Percentiles rank a stretch among this genome's conserved stretches.
Conservation (phyloP, 2,113 vertebrate genomes). For the Indicator maculatus region DNA sequence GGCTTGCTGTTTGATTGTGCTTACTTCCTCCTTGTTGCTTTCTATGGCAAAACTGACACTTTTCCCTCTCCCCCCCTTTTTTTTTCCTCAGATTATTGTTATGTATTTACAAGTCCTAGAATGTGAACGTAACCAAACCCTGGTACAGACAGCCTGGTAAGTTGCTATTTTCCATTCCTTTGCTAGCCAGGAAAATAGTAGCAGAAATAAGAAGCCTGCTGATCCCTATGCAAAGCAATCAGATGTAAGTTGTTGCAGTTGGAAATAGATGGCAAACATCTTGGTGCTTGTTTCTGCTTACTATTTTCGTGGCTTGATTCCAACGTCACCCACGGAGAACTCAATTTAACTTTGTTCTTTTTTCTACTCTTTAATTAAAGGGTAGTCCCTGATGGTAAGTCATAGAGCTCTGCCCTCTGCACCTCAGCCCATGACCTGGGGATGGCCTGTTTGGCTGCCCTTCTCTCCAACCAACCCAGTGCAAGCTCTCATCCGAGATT, state of each 20-base stretch:
- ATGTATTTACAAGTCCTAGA: constrained; percentile 99
- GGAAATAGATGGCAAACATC: neutral
- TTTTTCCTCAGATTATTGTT: constrained; percentile 89
- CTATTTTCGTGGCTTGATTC: constrained; percentile 87
- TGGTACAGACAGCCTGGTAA: constrained; percentile 99
- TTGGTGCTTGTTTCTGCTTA: constrained; percentile 84
- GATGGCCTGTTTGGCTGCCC: constrained; percentile 99
- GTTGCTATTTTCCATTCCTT: constrained; percentile 72
- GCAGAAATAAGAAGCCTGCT: constrained; percentile 84
- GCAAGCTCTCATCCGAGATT: constrained; percentile 96
- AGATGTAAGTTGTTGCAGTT: constrained; percentile 61
- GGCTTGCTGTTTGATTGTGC: neutral
- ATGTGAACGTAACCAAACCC: constrained; percentile 97
- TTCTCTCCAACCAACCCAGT: constrained; percentile 99
- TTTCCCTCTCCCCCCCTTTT: neutral
- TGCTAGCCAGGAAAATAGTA: constrained; percentile 85
- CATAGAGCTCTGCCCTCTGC: constrained; percentile 99
- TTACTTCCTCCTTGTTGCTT: neutral
- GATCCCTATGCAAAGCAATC: constrained; percentile 74
- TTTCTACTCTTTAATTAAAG: constrained; percentile 99
- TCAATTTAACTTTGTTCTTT: constrained; percentile 99
- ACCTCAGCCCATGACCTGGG: constrained; percentile 98
- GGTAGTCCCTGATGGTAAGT: constrained; percentile 99
- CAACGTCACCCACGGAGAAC: constrained; percentile 80
- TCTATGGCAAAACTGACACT: neutral